Evolutionary conservation across 2,797 vertebrate species (phyloP).

Genomic region (Sebastolobus alascanus): DNA sequence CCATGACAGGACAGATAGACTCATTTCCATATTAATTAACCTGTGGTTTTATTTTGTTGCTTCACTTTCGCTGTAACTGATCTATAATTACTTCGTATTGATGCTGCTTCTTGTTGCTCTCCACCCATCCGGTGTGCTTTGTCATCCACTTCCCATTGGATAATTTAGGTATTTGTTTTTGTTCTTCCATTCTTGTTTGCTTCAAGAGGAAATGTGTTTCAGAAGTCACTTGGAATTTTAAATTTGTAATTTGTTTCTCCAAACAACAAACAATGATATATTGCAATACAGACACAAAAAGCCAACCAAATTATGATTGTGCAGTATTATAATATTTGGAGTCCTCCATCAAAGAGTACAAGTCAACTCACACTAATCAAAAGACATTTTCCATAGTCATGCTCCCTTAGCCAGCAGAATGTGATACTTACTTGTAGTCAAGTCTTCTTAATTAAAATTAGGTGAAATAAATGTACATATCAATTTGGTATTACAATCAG

Average conservation of each 20-base stretch:
- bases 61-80: neutral
- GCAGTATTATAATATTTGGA: no score
- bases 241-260: no score
- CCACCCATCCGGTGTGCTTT: neutral
- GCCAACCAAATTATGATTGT: no score
- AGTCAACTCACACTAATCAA: neutral
- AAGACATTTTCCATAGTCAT: neutral
- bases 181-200: neutral
- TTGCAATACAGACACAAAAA: neutral
- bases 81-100: neutral
- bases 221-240: neutral
- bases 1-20: neutral
- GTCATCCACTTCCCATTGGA: neutral
- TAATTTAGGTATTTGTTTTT: neutral
- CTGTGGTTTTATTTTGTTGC: neutral
- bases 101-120: neutral
- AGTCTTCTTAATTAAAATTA: neutral
- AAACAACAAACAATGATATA: no score
- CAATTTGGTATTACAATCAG: conserved; percentile 3
- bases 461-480: neutral
- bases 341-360: neutral
- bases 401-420: neutral
- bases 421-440: neutral
- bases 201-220: neutral
- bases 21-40: neutral